Conservation (phyloP, 35 echinoderm and acorn worm species). For the Hemicentrotus pulcherrimus region DNA sequence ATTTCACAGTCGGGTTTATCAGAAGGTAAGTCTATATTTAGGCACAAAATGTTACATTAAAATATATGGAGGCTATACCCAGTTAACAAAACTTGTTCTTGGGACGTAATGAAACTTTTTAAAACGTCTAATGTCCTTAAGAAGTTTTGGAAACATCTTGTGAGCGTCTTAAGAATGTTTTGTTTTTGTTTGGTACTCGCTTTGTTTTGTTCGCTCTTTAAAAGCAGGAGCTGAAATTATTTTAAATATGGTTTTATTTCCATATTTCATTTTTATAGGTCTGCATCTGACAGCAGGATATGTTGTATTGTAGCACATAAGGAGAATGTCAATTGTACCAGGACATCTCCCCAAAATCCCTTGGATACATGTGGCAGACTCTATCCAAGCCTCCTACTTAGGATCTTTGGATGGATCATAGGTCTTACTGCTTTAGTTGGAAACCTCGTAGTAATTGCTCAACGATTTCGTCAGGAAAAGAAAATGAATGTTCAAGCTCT, state of each 20-base stretch:
- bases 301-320: conserved; percentile 48
- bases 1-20: too few species aligned
- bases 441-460: conserved; percentile 67
- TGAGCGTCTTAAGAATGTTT: too few species aligned
- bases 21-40: too few species aligned
- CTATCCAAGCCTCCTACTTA: conserved; percentile 52
- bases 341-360: conserved; percentile 23
- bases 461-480: conserved; percentile 38
- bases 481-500: conserved; percentile 28
- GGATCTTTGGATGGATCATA: conserved; percentile 77
- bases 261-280: neutral
- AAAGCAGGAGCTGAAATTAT: too few species aligned
- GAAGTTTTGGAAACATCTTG: too few species aligned
- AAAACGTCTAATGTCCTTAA: too few species aligned
- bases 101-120: too few species aligned
- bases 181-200: too few species aligned
- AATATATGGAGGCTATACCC: too few species aligned
- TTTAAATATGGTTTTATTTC: neutral
- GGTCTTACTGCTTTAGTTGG: conserved; percentile 76
- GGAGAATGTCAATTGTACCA: conserved; percentile 26
- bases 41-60: too few species aligned
- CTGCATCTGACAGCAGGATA: conserved; percentile 25
- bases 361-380: conserved; percentile 58
- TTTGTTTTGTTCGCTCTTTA: too few species aligned
- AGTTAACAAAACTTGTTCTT: too few species aligned